Base-by-base conservation (phyloP, 2,888 invertebrate species). In the Erannis defoliaria region DNA sequence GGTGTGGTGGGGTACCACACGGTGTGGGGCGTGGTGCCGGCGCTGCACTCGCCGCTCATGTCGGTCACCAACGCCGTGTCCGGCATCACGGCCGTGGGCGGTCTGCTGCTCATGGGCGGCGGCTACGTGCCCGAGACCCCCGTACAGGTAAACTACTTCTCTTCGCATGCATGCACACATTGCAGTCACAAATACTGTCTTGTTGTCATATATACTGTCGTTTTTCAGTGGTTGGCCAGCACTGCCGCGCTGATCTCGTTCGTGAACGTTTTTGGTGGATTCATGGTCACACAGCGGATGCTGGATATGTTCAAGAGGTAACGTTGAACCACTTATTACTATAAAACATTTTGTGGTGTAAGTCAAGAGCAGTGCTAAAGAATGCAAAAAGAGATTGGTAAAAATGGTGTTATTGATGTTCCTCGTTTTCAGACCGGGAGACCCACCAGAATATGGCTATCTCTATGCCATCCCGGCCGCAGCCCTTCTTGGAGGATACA, bases 41-140 rank as follows among this genome's bases (percentile, higher is more conserved):
- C 98, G 29, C 94, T 98, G 19, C 98, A 98, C 90, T 97, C 97
- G 0, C 98, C 98, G 0, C 94, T 98, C 23, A 98, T 98, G 98
- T 97, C 97, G 0, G 98, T 98, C 33, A 98, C 98, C 5, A 98
- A 98, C 86, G 98, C 98, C 64, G 97, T 98, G 77, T 97, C 97
- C 9, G 98, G 97, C 26, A 97, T 98, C 78, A 98, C 98, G 1
- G 97, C 97, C 16, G 98, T 97, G n/a, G 98, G 98, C 51, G 98
- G 97, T 0, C 88, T 98, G 69, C 89, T 97, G 66, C 93, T 98
- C 53, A 98, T 98, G 97, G 96, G 96, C 64, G 97, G 97, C 10
- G 96, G 96, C 0, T 95, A 95, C 75, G 90, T 94, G 65, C 97
- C 96, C 0, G 94, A 96, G 46, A 97, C 96, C 68, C 94, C 96